Conservation (phyloP, 2,113 vertebrate species). For the Acrocephalus kingi region DNA sequence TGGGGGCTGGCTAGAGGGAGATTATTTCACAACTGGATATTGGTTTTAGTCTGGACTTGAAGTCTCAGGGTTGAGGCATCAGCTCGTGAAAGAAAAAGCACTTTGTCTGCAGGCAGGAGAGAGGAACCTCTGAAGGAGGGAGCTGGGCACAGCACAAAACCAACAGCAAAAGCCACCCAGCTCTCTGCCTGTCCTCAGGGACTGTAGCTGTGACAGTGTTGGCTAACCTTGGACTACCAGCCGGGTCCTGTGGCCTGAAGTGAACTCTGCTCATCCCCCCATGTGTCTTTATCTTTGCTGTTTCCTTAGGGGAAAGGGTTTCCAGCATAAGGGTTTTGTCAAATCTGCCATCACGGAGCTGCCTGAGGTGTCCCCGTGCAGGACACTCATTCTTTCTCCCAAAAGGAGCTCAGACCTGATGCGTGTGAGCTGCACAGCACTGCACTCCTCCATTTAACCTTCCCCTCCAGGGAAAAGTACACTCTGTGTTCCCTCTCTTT, state of each 20-base stretch:
- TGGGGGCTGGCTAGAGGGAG: too few relatives aligned
- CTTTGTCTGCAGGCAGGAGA: not conserved
- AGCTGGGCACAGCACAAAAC: not conserved
- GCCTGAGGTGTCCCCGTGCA: not conserved
- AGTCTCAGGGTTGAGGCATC: not conserved
- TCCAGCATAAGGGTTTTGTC: not conserved
- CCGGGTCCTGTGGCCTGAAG: accelerated
- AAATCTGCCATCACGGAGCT: not conserved
- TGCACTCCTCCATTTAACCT: constrained; percentile 19
- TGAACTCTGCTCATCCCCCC: not conserved
- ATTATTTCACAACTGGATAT: not conserved
- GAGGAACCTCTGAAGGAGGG: not conserved
- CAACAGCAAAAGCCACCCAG: not conserved
- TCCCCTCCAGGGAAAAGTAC: constrained; percentile 48
- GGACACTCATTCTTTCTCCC: not conserved
- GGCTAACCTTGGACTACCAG: constrained; percentile 6
- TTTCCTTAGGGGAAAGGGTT: not conserved
- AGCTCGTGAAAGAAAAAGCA: not conserved
- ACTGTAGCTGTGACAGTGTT: not conserved
- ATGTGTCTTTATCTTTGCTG: not conserved
- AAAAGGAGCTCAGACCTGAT: not conserved
- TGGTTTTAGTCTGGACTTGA: not conserved
- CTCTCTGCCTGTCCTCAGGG: not conserved
- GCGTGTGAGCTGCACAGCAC: not conserved
- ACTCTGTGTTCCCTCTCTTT: not conserved